Percentiles rank a stretch among this genome's conserved stretches.
These are phyloP conservation scores for Apodemus sylvaticus DNA, from an alignment of 2,113 vertebrate genomes.

Conservation along the genomic window DNA sequence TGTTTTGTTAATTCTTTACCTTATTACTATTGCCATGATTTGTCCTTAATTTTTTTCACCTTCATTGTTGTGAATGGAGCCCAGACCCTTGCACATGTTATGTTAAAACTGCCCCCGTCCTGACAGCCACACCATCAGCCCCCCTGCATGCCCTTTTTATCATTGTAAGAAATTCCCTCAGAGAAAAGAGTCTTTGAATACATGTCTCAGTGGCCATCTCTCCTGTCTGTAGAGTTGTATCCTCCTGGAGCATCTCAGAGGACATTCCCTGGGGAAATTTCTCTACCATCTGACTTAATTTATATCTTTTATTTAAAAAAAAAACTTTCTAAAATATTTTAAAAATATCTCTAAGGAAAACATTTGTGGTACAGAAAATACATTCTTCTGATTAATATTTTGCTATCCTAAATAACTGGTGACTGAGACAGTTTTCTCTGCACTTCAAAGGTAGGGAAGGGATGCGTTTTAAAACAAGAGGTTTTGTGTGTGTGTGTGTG, in stretches of 20 bases:
- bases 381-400: slow-evolving; percentile 85
- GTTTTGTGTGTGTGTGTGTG: no score
- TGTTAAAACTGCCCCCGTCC: neutral
- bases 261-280: slow-evolving; percentile 78
- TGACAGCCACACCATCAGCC: neutral
- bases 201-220: slow-evolving; percentile 48
- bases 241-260: slow-evolving; percentile 51
- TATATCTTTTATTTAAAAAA: slow-evolving; percentile 63
- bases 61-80: neutral
- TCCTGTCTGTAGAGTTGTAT: slow-evolving; percentile 43
- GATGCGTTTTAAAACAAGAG: slow-evolving; percentile 85
- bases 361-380: slow-evolving; percentile 85
- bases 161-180: slow-evolving; percentile 41
- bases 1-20: neutral
- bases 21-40: neutral
- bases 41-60: neutral
- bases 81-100: neutral
- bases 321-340: slow-evolving; percentile 78
- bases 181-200: slow-evolving; percentile 54
- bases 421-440: slow-evolving; percentile 79
- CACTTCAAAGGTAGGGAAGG: slow-evolving; percentile 85
- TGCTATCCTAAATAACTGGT: slow-evolving; percentile 79
- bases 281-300: slow-evolving; percentile 81
- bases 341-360: slow-evolving; percentile 78
- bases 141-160: neutral